Percentiles rank a stretch among this genome's conserved stretches.
Conservation (phyloP, 2,797 vertebrate genomes). For the Micropoecilia bifurca region DNA sequence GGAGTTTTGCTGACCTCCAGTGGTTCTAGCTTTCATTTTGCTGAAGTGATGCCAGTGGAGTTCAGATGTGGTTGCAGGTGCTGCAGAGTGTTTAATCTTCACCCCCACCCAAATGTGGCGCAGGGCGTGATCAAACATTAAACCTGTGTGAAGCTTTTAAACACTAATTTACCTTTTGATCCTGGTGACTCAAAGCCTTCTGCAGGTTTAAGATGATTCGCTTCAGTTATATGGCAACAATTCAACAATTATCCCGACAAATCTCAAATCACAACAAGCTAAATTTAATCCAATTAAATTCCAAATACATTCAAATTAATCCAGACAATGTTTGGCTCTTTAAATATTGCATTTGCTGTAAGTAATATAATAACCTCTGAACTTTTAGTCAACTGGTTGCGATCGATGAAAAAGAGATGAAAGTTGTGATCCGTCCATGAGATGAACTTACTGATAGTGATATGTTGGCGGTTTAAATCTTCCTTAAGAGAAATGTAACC, state of each 20-base stretch:
- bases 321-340: neutral
- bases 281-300: neutral
- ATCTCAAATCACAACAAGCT: neutral
- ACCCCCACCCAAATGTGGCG: neutral
- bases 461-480: neutral
- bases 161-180: neutral
- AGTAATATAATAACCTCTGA: neutral
- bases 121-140: neutral
- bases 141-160: neutral
- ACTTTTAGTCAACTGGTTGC: neutral
- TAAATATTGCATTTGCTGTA: neutral
- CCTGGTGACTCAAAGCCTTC: neutral
- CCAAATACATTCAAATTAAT: neutral
- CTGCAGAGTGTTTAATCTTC: neutral
- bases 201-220: neutral
- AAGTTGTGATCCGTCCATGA: neutral
- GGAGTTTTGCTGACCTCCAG: constrained; percentile 18
- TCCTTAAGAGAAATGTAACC: neutral
- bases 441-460: neutral
- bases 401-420: neutral
- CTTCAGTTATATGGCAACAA: neutral
- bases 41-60: neutral
- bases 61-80: constrained; percentile 9
- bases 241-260: neutral
- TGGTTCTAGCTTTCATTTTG: neutral